Evolutionary conservation across 2,113 vertebrate species (phyloP).

Genomic region (Lota lota): DNA sequence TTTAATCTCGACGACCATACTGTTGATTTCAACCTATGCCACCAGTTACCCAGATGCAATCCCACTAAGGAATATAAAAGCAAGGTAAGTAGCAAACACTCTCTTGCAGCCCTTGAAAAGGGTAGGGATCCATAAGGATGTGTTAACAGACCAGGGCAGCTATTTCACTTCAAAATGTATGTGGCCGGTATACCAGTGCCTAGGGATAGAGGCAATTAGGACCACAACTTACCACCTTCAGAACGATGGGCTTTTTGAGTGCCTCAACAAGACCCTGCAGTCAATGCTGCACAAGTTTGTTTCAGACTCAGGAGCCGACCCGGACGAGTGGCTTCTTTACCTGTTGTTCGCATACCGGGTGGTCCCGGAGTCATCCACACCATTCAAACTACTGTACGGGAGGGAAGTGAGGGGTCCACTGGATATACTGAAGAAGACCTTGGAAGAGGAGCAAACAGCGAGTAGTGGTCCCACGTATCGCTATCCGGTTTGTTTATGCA

Average conservation of each 20-base stretch:
- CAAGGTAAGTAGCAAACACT: neutral
- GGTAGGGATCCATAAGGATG: neutral
- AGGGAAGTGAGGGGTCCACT: neutral
- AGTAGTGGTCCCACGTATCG: too few relatives aligned
- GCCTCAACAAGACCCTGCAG: neutral
- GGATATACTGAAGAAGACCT: neutral
- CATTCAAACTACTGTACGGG: neutral
- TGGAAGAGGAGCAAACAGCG: too few relatives aligned
- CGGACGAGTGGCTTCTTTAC: conserved; percentile 1
- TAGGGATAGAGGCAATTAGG: neutral
- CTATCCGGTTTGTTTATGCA: too few relatives aligned
- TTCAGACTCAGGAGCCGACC: conserved; percentile 7
- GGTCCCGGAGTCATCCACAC: conserved; percentile 2
- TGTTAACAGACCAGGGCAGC: neutral
- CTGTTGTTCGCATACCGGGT: conserved; percentile 16
- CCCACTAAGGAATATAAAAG: too few relatives aligned
- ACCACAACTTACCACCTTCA: neutral
- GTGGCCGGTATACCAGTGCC: neutral
- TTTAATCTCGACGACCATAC: too few relatives aligned
- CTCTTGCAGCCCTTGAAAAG: neutral
- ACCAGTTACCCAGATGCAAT: too few relatives aligned
- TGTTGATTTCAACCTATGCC: too few relatives aligned
- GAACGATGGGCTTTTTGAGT: neutral
- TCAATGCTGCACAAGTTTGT: conserved; percentile 8
- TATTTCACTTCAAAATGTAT: neutral